Base-by-base conservation (phyloP, 2,888 invertebrate species). In the Cosmia trapezina region DNA sequence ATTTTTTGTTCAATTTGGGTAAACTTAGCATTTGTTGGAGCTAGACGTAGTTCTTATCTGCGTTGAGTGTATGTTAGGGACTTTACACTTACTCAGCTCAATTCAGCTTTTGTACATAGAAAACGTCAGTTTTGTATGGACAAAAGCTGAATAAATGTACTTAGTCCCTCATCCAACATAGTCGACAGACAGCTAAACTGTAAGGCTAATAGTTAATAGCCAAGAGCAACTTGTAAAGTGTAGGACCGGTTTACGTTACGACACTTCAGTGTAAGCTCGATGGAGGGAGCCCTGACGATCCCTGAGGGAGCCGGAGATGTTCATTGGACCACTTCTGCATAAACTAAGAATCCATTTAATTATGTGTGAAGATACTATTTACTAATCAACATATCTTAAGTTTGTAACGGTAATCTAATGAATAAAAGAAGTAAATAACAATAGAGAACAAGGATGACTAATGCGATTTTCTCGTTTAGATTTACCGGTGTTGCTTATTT, bases 161-260 rank as follows among this genome's bases (percentile, higher is more conserved):
- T 4, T 37, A 37, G 37, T 37, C 37, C 37, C 37, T 37, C 33
- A 63, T 8, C 5, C 11, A 49, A 64, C 41, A 69, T 57, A 33
- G 33, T 69, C 12, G 17, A 57, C 51, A 19, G 33, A 11, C 19
- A 56, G 53, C 51, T 65, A 61, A 68, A 56, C 47, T 68, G 64
- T 49, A 33, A 57, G 19, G 45, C 33, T 73, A 45, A 69, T 61
- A 53, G 68, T 62, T 65, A 14, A 56, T 22, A 41, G 53, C 17
- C 54, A 43, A 49, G 53, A 57, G 17, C 33, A 47, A 69, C 14
- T 57, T 28, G 43, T 57, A 28, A 47, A 65, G 33, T 69, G 61
- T 53, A 54, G 56, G 56, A 65, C 28, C 53, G 53, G 53, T 62
- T 62, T 54, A 69, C 11, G n/a, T 73, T 53, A 78, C 68, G 61